A percentile compares a stretch with the other conserved stretches of the same genome.
These are phyloP conservation scores for Homarus gammarus DNA, from an alignment of 2,888 invertebrate genomes.

Conservation along the genomic window DNA sequence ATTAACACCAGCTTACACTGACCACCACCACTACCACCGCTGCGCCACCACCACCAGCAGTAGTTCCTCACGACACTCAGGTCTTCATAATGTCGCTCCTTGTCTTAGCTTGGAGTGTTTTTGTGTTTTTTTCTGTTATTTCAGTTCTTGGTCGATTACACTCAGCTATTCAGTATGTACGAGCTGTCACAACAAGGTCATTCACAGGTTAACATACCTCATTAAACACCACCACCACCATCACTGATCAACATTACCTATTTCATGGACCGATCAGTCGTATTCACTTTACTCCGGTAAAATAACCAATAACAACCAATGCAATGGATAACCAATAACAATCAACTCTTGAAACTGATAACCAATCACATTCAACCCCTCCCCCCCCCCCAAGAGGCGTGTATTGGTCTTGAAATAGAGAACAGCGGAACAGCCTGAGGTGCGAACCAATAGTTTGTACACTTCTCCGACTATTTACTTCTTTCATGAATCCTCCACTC, in stretches of 20 bases:
- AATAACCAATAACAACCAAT: conserved; percentile 26
- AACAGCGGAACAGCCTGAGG: conserved; percentile 6
- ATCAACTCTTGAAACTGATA: conserved; percentile 22
- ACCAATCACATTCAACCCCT: conserved; percentile 1
- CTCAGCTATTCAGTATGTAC: too few relatives aligned
- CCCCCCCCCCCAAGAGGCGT: conserved; percentile 11
- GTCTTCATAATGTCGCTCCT: too few relatives aligned
- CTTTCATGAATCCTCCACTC: not conserved
- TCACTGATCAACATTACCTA: not conserved
- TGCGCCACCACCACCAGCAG: too few relatives aligned
- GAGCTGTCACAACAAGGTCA: too few relatives aligned
- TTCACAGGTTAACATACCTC: not conserved
- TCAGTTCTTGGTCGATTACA: too few relatives aligned
- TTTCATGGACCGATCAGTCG: too few relatives aligned
- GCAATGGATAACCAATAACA: conserved; percentile 41
- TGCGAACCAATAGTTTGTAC: not conserved
- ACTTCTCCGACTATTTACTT: not conserved
- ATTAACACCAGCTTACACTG: too few relatives aligned
- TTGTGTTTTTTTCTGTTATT: too few relatives aligned
- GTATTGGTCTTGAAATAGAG: conserved; percentile 41
- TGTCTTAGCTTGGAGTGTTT: too few relatives aligned
- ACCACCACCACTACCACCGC: too few relatives aligned
- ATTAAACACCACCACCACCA: not conserved
- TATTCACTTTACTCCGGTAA: conserved; percentile 12
- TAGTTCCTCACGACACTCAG: too few relatives aligned